Percentiles rank a stretch among this genome's conserved stretches.
phyloP scores from a whole-genome alignment of 2,888 invertebrate species.

The Portevinia maculata region DNA sequence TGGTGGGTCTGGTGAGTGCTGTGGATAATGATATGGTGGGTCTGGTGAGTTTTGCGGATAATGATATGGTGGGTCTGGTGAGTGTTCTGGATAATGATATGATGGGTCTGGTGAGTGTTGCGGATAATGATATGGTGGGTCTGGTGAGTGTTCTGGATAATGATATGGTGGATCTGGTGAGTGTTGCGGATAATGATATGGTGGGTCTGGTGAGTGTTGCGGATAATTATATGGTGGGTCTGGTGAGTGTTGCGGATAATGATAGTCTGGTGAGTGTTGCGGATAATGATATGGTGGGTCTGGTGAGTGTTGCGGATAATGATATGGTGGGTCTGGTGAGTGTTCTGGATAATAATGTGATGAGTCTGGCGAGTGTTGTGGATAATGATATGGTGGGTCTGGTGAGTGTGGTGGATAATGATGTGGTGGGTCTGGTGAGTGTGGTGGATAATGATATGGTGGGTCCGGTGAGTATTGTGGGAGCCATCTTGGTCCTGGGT shows the following conservation, averaged over 20 bases:
- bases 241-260: not conserved
- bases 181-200: not conserved
- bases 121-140: not conserved
- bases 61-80: not conserved
- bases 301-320: not conserved
- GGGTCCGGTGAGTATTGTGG: not conserved
- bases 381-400: not conserved
- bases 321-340: not conserved
- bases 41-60: not conserved
- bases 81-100: not conserved
- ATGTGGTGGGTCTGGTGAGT: not conserved
- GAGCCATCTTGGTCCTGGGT: not conserved
- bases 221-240: not conserved
- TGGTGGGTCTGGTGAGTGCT: constrained; percentile 5
- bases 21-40: not conserved
- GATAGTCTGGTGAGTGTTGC: not conserved
- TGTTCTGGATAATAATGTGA: not conserved
- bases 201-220: not conserved
- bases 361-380: not conserved
- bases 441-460: not conserved
- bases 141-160: not conserved
- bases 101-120: constrained; percentile 1
- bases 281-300: not conserved
- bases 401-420: not conserved
- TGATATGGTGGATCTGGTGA: not conserved